Base-by-base conservation (phyloP, 2,888 invertebrate species). In the Druceiella hillmani region DNA sequence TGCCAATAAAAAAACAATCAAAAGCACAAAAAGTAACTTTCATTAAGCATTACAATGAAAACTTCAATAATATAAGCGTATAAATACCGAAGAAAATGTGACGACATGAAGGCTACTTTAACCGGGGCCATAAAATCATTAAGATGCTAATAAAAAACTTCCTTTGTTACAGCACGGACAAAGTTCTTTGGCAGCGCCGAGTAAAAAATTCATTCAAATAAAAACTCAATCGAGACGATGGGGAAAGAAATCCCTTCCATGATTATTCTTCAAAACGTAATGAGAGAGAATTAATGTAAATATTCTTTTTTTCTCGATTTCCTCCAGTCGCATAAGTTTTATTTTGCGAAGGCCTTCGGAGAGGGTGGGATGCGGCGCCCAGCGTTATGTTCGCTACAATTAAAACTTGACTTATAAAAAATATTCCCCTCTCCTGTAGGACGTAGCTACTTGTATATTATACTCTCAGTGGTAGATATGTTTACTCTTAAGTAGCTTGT, bases 121-220 rank as follows among this genome's bases (percentile, higher is more conserved):
- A 70, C 67, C 64, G 64, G 67, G 66, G 67, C 68, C 70, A 72
- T 72, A 71, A 72, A 72, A 72, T 72, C 72, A 72, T 72, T 72
- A 72, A 71, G 72, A 72, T 71, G 72, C 72, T 71, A 71, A 71
- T 72, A 72, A 71, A 71, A 72, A 70, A 71, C 70, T 71, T 67
- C 70, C 70, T 69, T 69, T 69, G 69, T 69, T 58, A 55, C 65
- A 62, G 66, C 65, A 62, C 64, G 65, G 64, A 67, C 66, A 64
- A 22, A 33, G 27, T 27, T 27, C 27, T 27, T 27, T 27, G 27
- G 7, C 58, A 50, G 59, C 57, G 58, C 58, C 55, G 57, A 57
- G 46, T 52, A 55, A 56, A 64, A 66, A 63, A 68, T 68, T 68
- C 68, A 69, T 68, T 72, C 72, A 70, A 72, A 71, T 70, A 70